Evolutionary conservation across 1,140 invertebrate species (phyloP), one percentile per base, ranked within the genome.

Genomic region (Zelostemma sp.): DNA sequence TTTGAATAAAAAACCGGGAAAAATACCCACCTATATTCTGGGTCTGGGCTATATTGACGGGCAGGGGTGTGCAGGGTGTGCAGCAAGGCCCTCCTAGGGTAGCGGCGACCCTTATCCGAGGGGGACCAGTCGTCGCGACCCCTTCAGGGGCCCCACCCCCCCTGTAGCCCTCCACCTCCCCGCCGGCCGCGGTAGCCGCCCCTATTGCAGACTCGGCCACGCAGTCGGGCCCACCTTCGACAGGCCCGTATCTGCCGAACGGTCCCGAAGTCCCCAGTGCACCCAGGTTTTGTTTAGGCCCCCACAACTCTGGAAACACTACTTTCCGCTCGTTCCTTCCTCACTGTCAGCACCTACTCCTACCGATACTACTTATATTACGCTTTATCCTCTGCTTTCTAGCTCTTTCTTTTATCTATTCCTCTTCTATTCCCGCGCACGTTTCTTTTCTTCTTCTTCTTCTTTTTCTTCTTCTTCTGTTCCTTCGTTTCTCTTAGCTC

Each of bases 61-160:
- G 80, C 66, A 85, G 78, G n/a, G n/a, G n/a, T n/a, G n/a, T n/a
- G n/a, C n/a, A n/a, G 75, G 81, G 84, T 72, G 83, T 81, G 74
- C 82, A 85, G 75, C 82, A 84, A 74, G 82, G 76, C 68, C 80
- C 78, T 73, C 80, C 81, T 63, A 83, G 80, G 76, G 82, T 77
- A n/a, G n/a, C n/a, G 49, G 84, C 79, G 72, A 85, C 82, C 77
- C 84, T 84, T 78, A 84, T 82, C 64, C 84, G 75, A 76, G 84
- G 82, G 80, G 80, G 78, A 58, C 79, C 78, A 56, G n/a, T n/a
- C n/a, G 67, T 65, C 16, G 73, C 69, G 64, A 77, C 75, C 86
- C 87, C 82, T 85, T 86, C 87, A 89, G 87, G 83, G 91, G 90
- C 80, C 90, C 88, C 80, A 88, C 89, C 82, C 62, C 78, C 80